Conservation (phyloP, 2,113 vertebrate genomes). For the Alectura lathami region DNA sequence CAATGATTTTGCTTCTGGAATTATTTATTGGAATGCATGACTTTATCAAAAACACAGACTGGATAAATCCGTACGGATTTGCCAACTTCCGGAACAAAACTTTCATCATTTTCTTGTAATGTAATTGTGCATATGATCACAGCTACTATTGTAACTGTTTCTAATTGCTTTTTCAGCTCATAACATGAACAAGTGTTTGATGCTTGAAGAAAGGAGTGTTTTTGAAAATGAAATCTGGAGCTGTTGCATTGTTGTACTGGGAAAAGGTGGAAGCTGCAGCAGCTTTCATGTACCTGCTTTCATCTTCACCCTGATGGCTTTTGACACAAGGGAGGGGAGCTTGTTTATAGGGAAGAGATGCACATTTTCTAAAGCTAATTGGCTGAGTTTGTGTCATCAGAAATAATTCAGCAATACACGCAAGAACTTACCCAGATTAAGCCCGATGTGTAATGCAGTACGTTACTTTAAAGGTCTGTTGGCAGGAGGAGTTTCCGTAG, state of each 20-base stretch:
- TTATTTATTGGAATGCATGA: background rate
- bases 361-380: background rate
- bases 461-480: background rate
- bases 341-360: background rate
- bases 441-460: background rate
- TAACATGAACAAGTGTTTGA: background rate
- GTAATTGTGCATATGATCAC: background rate
- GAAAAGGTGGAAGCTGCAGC: background rate
- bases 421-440: background rate
- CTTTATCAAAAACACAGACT: background rate
- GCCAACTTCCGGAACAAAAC: background rate
- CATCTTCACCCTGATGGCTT: background rate
- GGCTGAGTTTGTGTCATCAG: background rate
- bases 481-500: background rate
- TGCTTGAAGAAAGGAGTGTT: background rate
- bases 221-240: background rate
- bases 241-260: background rate
- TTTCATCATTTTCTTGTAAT: background rate
- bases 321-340: background rate
- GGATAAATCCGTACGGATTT: background rate
- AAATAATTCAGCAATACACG: background rate
- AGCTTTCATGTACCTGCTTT: slow-evolving; percentile 10
- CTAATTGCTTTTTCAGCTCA: background rate
- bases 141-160: background rate
- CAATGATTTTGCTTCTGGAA: background rate